Percentiles rank a stretch among this genome's conserved stretches.
Evolutionary conservation across 1,140 invertebrate genomes (phyloP).

Genomic region (Trissolcus basalis): DNA sequence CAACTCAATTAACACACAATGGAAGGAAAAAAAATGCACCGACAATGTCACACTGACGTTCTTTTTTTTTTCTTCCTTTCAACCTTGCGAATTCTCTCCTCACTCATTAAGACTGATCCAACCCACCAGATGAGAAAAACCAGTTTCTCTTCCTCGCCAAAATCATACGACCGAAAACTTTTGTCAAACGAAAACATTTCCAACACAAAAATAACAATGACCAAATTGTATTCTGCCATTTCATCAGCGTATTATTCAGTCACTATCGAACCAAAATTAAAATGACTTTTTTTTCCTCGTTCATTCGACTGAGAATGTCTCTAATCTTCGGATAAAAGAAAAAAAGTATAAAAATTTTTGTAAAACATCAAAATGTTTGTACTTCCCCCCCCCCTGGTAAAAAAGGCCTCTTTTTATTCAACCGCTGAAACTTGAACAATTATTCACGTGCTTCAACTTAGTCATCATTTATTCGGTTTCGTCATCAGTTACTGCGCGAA

Average conservation of each 20-base stretch:
- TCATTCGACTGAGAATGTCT: too few relatives aligned
- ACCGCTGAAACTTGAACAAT: constrained; percentile 11
- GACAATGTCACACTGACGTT: constrained; percentile 32
- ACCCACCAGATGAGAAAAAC: too few relatives aligned
- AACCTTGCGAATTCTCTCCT: constrained; percentile 18
- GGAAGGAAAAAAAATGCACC: constrained; percentile 27
- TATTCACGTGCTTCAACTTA: constrained; percentile 32
- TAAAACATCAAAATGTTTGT: too few relatives aligned
- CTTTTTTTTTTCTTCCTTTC: background rate
- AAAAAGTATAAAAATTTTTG: background rate
- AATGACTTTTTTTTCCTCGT: too few relatives aligned
- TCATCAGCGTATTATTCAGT: too few relatives aligned
- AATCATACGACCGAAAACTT: background rate
- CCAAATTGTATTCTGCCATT: too few relatives aligned
- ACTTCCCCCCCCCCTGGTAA: too few relatives aligned
- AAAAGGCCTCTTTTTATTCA: constrained; percentile 12
- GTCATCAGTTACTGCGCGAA: constrained; percentile 23
- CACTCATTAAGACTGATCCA: background rate
- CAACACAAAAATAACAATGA: too few relatives aligned
- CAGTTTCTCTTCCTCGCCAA: background rate
- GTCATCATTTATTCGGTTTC: constrained; percentile 40
- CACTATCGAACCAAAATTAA: too few relatives aligned
- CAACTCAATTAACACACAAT: constrained; percentile 50
- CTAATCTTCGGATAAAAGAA: too few relatives aligned
- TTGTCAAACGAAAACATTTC: too few relatives aligned